Evolutionary conservation across 2,888 invertebrate genomes (phyloP), one percentile per base, ranked within the genome.

Genomic region (Pachycephus smyrnensis): DNA sequence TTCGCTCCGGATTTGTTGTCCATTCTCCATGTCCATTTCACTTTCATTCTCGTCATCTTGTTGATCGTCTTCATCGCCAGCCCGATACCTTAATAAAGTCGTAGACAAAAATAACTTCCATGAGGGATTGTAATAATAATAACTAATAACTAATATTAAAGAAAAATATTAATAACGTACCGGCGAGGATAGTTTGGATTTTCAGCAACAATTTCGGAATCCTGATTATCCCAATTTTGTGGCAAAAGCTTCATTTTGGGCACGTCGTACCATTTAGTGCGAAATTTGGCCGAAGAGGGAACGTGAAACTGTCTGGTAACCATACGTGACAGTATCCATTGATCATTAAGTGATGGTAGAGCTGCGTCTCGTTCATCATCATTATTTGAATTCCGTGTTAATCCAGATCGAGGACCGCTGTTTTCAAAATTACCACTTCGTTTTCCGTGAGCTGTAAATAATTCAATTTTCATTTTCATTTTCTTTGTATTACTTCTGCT

Each of bases 391-490:
- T 68, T 55, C 1, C 68, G 31, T 15, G 78, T 12, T n/a, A 78
- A 23, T 12, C 37, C 30, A 3, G 76, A 23, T 68, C 73, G 75
- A 12, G 32, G 69, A 33, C 36, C 79, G 79, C 71, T 76, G 74
- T 73, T 80, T 36, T 73, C 76, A 69, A 76, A 30, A 12, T 68
- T 76, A 36, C 92, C 93, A 12, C 93, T 94, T 35, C 94, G 92
- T 89, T 95, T 95, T 31, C 95, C 95, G 83, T 95, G 95, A 36
- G 94, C 95, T 95, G 90, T 12, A 92, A 93, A 30, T 74, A 75
- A 73, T 36, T 69, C 31, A 71, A 3, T 12, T 31, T n/a, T 0
- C 12, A 33, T 11, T 31, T 15, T 76, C 32, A 30, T 76, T 69
- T 74, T 80, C 75, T 77, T 68, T 82, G 75, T 73, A 73, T 76